Conservation (phyloP, 2,888 invertebrate species). For the Euphydryas editha region DNA sequence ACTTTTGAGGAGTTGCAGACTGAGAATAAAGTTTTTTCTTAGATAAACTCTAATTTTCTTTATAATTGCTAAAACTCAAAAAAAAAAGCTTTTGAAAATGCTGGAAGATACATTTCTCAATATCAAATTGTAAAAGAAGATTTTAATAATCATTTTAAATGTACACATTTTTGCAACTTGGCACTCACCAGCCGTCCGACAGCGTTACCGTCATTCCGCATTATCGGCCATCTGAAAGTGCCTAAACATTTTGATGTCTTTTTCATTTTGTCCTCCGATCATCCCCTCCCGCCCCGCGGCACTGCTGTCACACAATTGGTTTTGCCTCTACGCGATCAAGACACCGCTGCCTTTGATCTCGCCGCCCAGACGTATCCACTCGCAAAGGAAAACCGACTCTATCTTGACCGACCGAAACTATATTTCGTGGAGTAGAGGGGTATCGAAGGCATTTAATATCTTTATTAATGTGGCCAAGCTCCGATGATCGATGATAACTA, state of each 20-base stretch:
- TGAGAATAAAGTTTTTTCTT: too few relatives aligned
- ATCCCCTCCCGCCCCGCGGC: slow-evolving; percentile 45
- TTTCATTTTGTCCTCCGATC: slow-evolving; percentile 48
- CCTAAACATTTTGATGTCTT: slow-evolving; percentile 61
- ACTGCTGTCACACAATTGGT: slow-evolving; percentile 72
- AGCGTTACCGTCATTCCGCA: slow-evolving; percentile 42
- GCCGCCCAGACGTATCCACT: slow-evolving; percentile 55
- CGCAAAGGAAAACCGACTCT: slow-evolving; percentile 37
- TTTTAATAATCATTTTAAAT: too few relatives aligned
- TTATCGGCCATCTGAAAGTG: slow-evolving; percentile 52
- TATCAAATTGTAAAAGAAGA: too few relatives aligned
- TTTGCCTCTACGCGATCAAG: slow-evolving; percentile 66
- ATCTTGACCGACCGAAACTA: slow-evolving; percentile 30
- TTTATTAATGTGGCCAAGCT: slow-evolving; percentile 77
- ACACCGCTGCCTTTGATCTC: slow-evolving; percentile 69
- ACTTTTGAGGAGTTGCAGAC: too few relatives aligned
- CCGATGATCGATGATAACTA: slow-evolving; percentile 80
- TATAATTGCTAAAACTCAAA: too few relatives aligned
- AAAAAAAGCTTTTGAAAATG: too few relatives aligned
- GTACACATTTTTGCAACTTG: slow-evolving; percentile 37
- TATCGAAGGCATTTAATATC: slow-evolving; percentile 74
- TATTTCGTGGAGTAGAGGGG: slow-evolving; percentile 35
- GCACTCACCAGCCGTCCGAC: slow-evolving; percentile 30
- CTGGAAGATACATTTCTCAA: too few relatives aligned
- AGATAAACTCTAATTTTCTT: too few relatives aligned